Evolutionary conservation across 2,797 vertebrate species (phyloP).

Genomic region (Sarcophilus harrisii): DNA sequence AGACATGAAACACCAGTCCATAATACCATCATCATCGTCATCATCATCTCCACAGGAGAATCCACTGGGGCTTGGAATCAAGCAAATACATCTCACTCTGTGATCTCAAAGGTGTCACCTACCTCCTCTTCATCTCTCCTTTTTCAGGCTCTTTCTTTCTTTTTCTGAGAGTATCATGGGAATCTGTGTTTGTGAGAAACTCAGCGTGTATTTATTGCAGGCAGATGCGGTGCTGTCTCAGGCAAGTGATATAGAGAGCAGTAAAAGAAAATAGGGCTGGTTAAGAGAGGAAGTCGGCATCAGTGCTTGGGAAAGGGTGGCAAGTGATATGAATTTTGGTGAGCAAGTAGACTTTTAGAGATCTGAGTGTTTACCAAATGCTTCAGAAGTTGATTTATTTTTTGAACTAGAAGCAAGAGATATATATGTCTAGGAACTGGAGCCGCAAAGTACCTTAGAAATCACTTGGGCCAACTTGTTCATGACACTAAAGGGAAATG

Average conservation of each 20-base stretch:
- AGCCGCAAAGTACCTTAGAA: background rate
- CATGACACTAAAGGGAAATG: background rate
- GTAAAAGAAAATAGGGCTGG: background rate
- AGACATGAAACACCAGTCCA: background rate
- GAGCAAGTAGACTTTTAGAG: background rate
- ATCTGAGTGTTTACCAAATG: background rate
- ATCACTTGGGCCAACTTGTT: background rate
- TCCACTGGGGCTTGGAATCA: background rate
- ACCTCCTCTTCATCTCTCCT: background rate
- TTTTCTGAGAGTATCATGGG: background rate
- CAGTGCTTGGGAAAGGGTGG: background rate
- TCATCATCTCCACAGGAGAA: background rate
- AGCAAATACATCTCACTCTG: background rate
- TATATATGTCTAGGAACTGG: background rate
- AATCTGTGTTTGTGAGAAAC: conserved; percentile 7
- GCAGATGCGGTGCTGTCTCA: background rate
- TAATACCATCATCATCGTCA: background rate
- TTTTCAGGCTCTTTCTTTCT: background rate
- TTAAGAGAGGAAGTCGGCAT: background rate
- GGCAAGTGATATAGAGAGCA: conserved; percentile 1
- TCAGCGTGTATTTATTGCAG: background rate
- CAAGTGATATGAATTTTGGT: background rate
- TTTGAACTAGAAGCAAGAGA: conserved; percentile 8
- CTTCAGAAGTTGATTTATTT: background rate
- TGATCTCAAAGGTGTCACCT: background rate